Evolutionary conservation across 2,797 vertebrate genomes (phyloP).

Genomic region (Parotocinclus haroldoi): DNA sequence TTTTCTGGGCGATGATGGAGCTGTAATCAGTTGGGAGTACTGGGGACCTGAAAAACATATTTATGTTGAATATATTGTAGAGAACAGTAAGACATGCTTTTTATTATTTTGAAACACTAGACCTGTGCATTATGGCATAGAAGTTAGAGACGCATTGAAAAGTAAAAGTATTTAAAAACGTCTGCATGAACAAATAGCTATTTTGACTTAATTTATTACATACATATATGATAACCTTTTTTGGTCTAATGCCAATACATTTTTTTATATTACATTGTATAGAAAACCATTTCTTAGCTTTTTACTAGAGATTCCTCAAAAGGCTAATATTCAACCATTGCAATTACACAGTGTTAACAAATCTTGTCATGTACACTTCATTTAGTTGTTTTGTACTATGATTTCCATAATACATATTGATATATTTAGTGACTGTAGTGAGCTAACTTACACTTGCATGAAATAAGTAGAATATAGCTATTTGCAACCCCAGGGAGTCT

Average conservation of each 20-base stretch:
- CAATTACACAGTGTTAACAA: slow-evolving; percentile 13
- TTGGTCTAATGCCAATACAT: neutral
- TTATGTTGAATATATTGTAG: slow-evolving; percentile 91
- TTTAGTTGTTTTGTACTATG: slow-evolving; percentile 10
- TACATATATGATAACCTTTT: too few species aligned
- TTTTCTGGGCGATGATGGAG: slow-evolving; percentile 77
- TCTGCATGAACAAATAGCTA: neutral
- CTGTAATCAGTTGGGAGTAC: slow-evolving; percentile 93
- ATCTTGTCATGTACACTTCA: slow-evolving; percentile 12
- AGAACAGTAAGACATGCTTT: slow-evolving; percentile 87
- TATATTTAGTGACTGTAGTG: too few species aligned
- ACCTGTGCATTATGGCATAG: neutral
- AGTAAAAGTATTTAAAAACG: too few species aligned
- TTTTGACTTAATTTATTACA: neutral
- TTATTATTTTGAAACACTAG: slow-evolving; percentile 38
- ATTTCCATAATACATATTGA: neutral
- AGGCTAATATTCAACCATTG: slow-evolving; percentile 32
- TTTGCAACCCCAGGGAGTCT: slow-evolving; percentile 18
- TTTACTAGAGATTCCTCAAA: neutral
- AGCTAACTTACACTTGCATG: slow-evolving; percentile 21
- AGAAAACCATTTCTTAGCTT: slow-evolving; percentile 6
- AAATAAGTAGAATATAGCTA: slow-evolving; percentile 24
- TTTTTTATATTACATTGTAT: slow-evolving; percentile 12
- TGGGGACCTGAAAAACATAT: slow-evolving; percentile 86
- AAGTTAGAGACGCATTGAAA: too few species aligned